A percentile compares a stretch with the other conserved stretches of the same genome.
Evolutionary conservation across 2,888 invertebrate species (phyloP).

Genomic region (Sthenelais limicola): DNA sequence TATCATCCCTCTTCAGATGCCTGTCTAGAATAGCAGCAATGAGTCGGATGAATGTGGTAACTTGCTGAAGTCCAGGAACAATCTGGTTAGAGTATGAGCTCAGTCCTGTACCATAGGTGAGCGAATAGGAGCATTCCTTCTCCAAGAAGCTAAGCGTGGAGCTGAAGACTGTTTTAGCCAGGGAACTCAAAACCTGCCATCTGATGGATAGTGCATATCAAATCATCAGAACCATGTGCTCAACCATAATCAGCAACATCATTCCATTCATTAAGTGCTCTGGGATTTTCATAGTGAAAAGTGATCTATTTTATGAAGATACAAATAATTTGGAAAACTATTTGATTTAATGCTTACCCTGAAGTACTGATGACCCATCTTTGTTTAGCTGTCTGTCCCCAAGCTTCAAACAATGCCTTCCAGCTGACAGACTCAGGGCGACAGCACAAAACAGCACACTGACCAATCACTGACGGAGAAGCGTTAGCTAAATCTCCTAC

Average conservation of each 20-base stretch:
- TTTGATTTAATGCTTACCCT: conserved; percentile 65
- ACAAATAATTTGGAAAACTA: neutral
- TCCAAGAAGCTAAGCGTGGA: conserved; percentile 64
- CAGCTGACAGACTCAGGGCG: conserved; percentile 59
- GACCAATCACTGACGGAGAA: conserved; percentile 65
- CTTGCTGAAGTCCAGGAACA: conserved; percentile 62
- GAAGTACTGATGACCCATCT: conserved; percentile 64
- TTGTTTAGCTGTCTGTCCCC: conserved; percentile 65
- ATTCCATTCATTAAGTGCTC: no score
- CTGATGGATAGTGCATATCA: conserved; percentile 53
- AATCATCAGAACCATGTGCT: no score
- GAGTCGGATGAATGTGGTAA: conserved; percentile 64
- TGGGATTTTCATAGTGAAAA: no score
- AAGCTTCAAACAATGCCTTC: conserved; percentile 64
- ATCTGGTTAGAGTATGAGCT: conserved; percentile 50
- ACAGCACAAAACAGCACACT: conserved; percentile 65
- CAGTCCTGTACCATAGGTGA: conserved; percentile 43
- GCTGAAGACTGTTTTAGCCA: conserved; percentile 64
- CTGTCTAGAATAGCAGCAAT: conserved; percentile 64
- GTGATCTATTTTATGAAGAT: neutral
- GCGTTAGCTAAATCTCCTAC: conserved; percentile 50
- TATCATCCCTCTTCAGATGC: conserved; percentile 62
- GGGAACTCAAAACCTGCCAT: conserved; percentile 62
- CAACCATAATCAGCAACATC: no score
- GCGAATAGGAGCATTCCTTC: conserved; percentile 60